A percentile compares a stretch with the other conserved stretches of the same genome.
Conservation (phyloP, 2,113 vertebrate species). For the Pelmatolapia mariae region DNA sequence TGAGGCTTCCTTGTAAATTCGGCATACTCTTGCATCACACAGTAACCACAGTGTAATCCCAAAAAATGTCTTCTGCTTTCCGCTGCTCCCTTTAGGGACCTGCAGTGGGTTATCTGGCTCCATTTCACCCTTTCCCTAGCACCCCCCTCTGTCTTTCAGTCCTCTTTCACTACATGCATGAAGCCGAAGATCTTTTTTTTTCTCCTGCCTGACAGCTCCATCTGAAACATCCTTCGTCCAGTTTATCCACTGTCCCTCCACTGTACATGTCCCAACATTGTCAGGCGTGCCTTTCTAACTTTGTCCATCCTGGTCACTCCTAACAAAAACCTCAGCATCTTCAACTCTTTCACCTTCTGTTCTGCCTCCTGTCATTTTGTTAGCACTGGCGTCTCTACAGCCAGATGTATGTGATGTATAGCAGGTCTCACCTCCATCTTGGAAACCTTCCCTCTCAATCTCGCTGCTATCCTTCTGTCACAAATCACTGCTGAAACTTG, state of each 20-base stretch:
- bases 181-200: background rate
- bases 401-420: background rate
- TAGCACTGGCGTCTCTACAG: background rate
- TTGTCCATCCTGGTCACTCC: background rate
- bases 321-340: background rate
- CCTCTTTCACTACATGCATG: background rate
- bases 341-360: background rate
- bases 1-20: background rate
- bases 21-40: background rate
- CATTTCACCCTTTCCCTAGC: rapidly evolving
- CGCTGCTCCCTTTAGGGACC: background rate
- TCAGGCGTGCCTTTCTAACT: background rate
- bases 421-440: background rate
- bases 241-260: background rate
- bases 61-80: background rate
- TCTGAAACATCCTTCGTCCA: background rate
- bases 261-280: background rate
- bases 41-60: background rate
- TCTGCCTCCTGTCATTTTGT: background rate
- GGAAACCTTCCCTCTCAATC: background rate
- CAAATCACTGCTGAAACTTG: background rate
- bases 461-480: background rate
- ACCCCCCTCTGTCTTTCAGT: background rate
- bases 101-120: background rate
- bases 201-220: background rate